phyloP scores from a whole-genome alignment of 2,797 vertebrate species.

The Hemibagrus guttatus region DNA sequence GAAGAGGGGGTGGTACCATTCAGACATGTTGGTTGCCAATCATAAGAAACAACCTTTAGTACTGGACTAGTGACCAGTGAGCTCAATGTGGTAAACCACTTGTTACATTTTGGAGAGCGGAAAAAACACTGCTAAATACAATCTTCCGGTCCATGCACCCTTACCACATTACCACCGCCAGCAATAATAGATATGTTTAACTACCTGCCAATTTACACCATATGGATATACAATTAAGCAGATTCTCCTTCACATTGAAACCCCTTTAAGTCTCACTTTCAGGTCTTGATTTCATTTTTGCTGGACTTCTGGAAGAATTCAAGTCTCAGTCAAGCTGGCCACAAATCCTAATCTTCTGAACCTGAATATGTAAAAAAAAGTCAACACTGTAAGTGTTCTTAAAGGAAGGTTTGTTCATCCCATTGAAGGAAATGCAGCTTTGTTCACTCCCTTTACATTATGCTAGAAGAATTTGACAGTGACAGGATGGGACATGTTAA shows the following conservation, averaged over 20 bases:
- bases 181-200: background rate
- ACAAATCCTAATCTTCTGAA: background rate
- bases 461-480: slow-evolving; percentile 15
- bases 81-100: background rate
- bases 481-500: slow-evolving; percentile 35
- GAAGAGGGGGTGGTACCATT: background rate
- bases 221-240: background rate
- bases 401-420: background rate
- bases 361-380: background rate
- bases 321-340: background rate
- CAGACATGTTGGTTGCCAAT: background rate
- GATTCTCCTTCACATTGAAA: background rate
- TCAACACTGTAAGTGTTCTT: background rate
- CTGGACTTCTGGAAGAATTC: background rate
- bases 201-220: background rate
- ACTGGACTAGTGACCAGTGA: background rate
- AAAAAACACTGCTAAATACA: background rate
- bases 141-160: background rate
- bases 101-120: background rate
- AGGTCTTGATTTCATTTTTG: background rate
- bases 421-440: slow-evolving; percentile 3
- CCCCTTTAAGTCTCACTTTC: no score
- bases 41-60: background rate
- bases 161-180: background rate
- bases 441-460: background rate